Evolutionary conservation across 2,797 vertebrate species (phyloP).

Genomic region (Phataginus tricuspis): DNA sequence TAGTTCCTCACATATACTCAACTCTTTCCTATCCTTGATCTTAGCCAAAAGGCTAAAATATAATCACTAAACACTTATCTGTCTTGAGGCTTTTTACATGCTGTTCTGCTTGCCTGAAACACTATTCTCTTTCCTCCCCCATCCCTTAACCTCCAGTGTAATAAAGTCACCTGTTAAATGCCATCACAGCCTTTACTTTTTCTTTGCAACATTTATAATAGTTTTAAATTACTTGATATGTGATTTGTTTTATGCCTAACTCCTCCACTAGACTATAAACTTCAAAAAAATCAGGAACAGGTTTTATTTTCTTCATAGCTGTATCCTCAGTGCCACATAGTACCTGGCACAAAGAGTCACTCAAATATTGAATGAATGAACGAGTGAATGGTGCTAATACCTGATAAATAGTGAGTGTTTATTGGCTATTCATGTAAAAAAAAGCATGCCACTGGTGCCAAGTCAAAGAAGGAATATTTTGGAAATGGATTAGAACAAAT

Average conservation of each 20-base stretch:
- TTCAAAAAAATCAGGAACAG: slow-evolving; percentile 23
- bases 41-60: not conserved
- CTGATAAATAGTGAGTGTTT: not conserved
- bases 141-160: not conserved
- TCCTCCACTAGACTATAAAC: not conserved
- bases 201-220: slow-evolving; percentile 21
- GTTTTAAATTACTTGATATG: slow-evolving; percentile 43
- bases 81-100: not conserved
- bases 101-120: not conserved
- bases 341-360: not conserved
- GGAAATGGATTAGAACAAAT: slow-evolving; percentile 5
- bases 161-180: not conserved
- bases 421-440: not conserved
- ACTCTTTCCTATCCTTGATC: not conserved
- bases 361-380: not conserved
- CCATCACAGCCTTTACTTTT: slow-evolving; percentile 22
- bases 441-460: not conserved
- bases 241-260: not conserved
- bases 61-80: not conserved
- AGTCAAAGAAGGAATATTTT: slow-evolving; percentile 50
- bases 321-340: not conserved
- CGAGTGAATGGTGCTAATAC: not conserved
- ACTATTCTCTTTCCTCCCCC: not conserved
- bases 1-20: not conserved
- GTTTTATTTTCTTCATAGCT: slow-evolving; percentile 48